phyloP scores from a whole-genome alignment of 1,140 invertebrate genomes.

The Meloidogyne floridensis region DNA sequence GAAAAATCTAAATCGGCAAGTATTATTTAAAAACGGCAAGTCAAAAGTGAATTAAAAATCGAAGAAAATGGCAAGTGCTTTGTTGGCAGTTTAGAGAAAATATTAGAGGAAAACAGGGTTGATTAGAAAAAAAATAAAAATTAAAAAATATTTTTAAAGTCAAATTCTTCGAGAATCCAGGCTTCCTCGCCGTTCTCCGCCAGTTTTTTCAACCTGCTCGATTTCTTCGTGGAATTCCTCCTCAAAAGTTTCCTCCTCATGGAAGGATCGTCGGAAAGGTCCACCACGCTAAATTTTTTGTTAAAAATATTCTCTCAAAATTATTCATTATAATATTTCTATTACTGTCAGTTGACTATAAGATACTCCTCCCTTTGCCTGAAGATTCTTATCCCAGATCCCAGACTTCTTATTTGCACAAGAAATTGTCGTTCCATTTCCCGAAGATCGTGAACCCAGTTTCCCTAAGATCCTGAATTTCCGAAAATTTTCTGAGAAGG shows the following conservation, averaged over 20 bases:
- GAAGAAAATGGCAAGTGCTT: background rate
- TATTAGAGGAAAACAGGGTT: background rate
- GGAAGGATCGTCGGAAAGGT: slow-evolving; percentile 43
- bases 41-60: background rate
- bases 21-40: background rate
- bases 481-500: too few relatives aligned
- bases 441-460: too few relatives aligned
- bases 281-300: slow-evolving; percentile 8
- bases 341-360: too few relatives aligned
- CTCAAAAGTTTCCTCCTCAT: slow-evolving; percentile 63
- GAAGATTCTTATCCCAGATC: too few relatives aligned
- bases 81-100: background rate
- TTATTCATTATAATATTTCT: too few relatives aligned
- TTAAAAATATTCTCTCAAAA: background rate
- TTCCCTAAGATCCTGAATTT: too few relatives aligned
- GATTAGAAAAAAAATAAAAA: too few relatives aligned
- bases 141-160: background rate
- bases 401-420: too few relatives aligned
- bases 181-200: slow-evolving; percentile 11
- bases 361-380: too few relatives aligned
- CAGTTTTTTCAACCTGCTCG: slow-evolving; percentile 24
- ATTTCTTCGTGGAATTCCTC: slow-evolving; percentile 64
- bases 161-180: background rate
- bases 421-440: too few relatives aligned
- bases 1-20: background rate